Evolutionary conservation across 2,888 invertebrate species (phyloP).

Genomic region (Branchipolynoe longqiensis): DNA sequence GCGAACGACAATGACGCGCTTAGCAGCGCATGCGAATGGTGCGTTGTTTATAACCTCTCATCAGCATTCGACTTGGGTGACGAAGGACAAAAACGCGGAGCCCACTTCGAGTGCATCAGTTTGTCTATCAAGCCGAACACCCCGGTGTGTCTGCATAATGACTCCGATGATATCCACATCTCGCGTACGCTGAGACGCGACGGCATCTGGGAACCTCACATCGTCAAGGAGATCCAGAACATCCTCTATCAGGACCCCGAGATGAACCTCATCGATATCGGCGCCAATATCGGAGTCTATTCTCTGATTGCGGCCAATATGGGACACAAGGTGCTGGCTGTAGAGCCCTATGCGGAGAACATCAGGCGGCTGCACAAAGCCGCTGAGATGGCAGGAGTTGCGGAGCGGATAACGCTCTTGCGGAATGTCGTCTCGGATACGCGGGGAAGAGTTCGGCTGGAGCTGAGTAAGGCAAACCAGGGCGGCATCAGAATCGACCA

Average conservation of each 20-base stretch:
- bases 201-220: constrained; percentile 67
- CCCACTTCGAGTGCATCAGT: constrained; percentile 58
- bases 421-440: constrained; percentile 65
- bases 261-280: constrained; percentile 59
- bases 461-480: constrained; percentile 61
- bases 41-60: background rate
- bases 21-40: background rate
- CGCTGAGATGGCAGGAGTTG: constrained; percentile 60
- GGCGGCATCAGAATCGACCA: constrained; percentile 62
- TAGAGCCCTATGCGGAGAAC: constrained; percentile 66
- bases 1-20: background rate
- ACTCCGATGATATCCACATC: constrained; percentile 61
- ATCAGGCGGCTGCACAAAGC: constrained; percentile 64
- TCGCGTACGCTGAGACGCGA: constrained; percentile 59
- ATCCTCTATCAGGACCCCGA: constrained; percentile 59
- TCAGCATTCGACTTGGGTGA: background rate
- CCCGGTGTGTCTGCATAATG: constrained; percentile 61
- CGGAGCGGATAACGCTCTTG: constrained; percentile 62
- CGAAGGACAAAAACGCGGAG: background rate
- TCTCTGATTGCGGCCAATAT: constrained; percentile 65
- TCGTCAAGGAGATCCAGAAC: constrained; percentile 62
- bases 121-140: constrained; percentile 56
- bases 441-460: constrained; percentile 48
- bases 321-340: constrained; percentile 67
- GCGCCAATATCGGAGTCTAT: constrained; percentile 68